Conservation (phyloP, 1,140 invertebrate species). For the Lerema accius region DNA sequence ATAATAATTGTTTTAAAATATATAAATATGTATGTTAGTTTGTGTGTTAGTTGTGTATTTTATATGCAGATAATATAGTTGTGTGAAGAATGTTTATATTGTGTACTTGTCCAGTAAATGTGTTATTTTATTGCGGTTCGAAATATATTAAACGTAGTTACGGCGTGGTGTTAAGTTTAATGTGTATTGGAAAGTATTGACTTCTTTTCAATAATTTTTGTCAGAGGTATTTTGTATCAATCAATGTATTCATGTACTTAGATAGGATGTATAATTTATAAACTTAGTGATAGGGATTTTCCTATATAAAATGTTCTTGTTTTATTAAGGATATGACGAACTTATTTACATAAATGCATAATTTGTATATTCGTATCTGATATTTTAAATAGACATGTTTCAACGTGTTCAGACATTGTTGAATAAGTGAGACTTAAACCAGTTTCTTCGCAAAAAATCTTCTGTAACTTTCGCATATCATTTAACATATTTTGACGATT, state of each 20-base stretch:
- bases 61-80: background rate
- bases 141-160: background rate
- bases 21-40: background rate
- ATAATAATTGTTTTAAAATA: background rate
- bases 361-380: background rate
- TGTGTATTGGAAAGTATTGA: background rate
- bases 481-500: conserved; percentile 24
- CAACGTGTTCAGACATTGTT: background rate
- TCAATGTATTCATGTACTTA: conserved; percentile 13
- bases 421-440: background rate
- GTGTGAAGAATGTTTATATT: conserved; percentile 4
- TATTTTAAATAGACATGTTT: background rate
- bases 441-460: background rate
- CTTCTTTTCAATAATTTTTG: background rate
- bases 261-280: conserved; percentile 13
- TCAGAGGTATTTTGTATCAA: background rate
- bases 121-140: background rate
- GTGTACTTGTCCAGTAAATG: conserved; percentile 2
- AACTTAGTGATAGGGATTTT: conserved; percentile 3
- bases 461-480: conserved; percentile 25
- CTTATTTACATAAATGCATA: background rate
- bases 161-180: background rate
- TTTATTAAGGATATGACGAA: background rate
- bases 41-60: background rate
- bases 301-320: background rate